Evolutionary conservation across 2,797 vertebrate genomes (phyloP).

Genomic region (Anabas testudineus): DNA sequence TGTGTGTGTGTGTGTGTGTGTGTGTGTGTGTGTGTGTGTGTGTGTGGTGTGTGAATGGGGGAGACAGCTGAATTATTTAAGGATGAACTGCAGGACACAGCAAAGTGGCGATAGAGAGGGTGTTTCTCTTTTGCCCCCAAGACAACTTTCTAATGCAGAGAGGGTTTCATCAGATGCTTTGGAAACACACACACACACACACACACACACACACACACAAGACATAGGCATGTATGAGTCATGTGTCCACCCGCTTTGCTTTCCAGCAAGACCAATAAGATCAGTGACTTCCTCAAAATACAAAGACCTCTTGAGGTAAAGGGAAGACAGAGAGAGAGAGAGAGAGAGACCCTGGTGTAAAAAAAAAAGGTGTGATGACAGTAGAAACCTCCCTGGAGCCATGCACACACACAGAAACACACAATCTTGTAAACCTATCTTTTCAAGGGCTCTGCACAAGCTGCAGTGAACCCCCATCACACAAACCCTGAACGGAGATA

Average conservation of each 20-base stretch:
- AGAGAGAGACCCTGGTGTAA: slow-evolving; percentile 33
- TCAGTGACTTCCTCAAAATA: slow-evolving; percentile 69
- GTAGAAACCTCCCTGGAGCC: slow-evolving; percentile 64
- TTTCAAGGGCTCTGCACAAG: slow-evolving; percentile 5
- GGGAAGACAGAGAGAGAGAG: slow-evolving; percentile 19
- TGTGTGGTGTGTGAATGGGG: slow-evolving; percentile 1
- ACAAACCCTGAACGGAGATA: background rate
- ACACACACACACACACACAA: slow-evolving; percentile 26
- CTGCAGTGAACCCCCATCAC: background rate
- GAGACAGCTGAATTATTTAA: slow-evolving; percentile 78
- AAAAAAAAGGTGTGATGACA: slow-evolving; percentile 72
- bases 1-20: slow-evolving; percentile 15
- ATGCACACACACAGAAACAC: slow-evolving; percentile 13
- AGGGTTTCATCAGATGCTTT: slow-evolving; percentile 26
- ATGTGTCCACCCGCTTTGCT: slow-evolving; percentile 66
- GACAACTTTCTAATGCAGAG: slow-evolving; percentile 59
- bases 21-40: slow-evolving; percentile 9
- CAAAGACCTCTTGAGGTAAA: slow-evolving; percentile 63
- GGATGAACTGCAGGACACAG: slow-evolving; percentile 73
- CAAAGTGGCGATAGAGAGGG: slow-evolving; percentile 50
- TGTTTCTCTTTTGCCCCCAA: slow-evolving; percentile 71
- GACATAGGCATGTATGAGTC: slow-evolving; percentile 66
- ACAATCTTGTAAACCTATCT: background rate
- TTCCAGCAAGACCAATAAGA: slow-evolving; percentile 75
- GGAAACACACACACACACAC: slow-evolving; percentile 29